Conservation (phyloP, 2,113 vertebrate genomes). For the Protobothrops mucrosquamatus region DNA sequence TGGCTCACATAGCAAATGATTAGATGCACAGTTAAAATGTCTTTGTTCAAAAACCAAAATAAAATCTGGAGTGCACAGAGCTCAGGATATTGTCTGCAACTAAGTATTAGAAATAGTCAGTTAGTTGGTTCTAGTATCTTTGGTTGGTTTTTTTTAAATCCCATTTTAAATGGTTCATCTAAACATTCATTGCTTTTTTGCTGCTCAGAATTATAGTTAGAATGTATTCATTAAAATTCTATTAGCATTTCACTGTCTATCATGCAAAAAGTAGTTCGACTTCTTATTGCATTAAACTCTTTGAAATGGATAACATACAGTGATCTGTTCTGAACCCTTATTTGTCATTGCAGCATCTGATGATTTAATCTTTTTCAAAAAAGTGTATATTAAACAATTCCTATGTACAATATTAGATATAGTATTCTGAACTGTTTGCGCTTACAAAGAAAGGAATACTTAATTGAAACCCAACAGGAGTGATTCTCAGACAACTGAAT, state of each 20-base stretch:
- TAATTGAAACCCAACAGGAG: neutral
- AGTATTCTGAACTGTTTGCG: neutral
- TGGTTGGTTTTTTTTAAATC: neutral
- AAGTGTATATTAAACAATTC: neutral
- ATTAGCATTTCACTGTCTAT: conserved; percentile 2
- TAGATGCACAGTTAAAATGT: conserved; percentile 21
- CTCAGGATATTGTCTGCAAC: neutral
- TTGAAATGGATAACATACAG: conserved; percentile 19
- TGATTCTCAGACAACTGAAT: neutral
- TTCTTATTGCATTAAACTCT: conserved; percentile 5
- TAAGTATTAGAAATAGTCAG: neutral
- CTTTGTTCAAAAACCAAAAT: conserved; percentile 9
- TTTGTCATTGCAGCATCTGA: conserved; percentile 43
- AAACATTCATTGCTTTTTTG: neutral
- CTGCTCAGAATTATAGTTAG: neutral
- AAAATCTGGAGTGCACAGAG: neutral
- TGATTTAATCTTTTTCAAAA: conserved; percentile 49
- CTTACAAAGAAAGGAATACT: neutral
- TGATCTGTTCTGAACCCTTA: conserved; percentile 23
- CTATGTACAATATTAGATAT: neutral
- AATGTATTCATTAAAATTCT: neutral
- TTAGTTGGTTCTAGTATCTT: neutral
- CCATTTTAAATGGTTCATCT: neutral
- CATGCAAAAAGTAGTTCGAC: neutral
- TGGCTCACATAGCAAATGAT: conserved; percentile 11